These are phyloP conservation scores for Trilocha varians DNA, from an alignment of 2,888 invertebrate species.

Conservation along the genomic window DNA sequence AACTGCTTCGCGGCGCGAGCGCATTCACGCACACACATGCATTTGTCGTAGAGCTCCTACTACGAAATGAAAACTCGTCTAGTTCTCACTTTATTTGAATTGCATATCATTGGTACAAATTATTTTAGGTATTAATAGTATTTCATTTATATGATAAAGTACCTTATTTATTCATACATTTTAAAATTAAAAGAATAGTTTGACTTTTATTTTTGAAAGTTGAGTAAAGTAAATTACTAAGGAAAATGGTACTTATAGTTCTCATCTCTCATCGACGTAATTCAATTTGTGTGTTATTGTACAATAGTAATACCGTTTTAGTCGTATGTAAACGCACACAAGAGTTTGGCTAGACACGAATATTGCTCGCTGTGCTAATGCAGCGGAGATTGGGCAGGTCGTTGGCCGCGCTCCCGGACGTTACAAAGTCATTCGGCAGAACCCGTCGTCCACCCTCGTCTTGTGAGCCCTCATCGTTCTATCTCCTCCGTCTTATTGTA, in stretches of 20 bases:
- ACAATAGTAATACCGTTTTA: constrained; percentile 16
- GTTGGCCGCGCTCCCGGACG: constrained; percentile 71
- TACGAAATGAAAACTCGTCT: constrained; percentile 9
- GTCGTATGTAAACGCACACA: constrained; percentile 33
- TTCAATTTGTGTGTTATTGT: constrained; percentile 7
- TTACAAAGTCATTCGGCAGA: constrained; percentile 66
- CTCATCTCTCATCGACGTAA: too few relatives aligned
- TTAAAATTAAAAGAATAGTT: too few relatives aligned
- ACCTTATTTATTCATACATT: too few relatives aligned
- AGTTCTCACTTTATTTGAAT: constrained; percentile 5
- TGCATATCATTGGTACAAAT: too few relatives aligned
- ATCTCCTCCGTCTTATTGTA: constrained; percentile 1
- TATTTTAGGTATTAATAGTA: too few relatives aligned
- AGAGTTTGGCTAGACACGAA: constrained; percentile 54
- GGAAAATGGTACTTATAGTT: too few relatives aligned
- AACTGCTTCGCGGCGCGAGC: constrained; percentile 31
- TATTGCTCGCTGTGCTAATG: constrained; percentile 74
- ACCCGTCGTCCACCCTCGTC: constrained; percentile 58
- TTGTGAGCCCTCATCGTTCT: constrained; percentile 35
- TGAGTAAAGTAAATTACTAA: too few relatives aligned
- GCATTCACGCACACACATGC: constrained; percentile 24
- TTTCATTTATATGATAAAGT: too few relatives aligned
- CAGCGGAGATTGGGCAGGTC: constrained; percentile 74
- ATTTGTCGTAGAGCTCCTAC: constrained; percentile 19
- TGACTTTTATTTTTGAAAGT: too few relatives aligned